Evolutionary conservation across 2,888 invertebrate genomes (phyloP), one percentile per base, ranked within the genome.

Genomic region (Macrophya annulata): DNA sequence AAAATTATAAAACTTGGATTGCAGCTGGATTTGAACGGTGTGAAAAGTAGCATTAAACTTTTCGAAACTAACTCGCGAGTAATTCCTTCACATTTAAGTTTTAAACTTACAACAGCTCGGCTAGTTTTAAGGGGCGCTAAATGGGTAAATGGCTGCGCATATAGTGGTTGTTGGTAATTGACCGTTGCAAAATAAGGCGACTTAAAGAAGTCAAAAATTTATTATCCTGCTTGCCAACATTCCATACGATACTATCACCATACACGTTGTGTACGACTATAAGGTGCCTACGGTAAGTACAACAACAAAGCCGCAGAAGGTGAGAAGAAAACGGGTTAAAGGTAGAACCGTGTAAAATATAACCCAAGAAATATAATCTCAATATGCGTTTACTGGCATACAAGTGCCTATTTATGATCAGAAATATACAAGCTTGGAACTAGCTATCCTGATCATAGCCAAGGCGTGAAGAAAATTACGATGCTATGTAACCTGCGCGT

Each of bases 321-420:
- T 10, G 55, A 77, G 40, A n/a, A 59, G 81, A 62, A n/a, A 59
- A 81, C 62, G 81, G 81, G 81, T 81, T 81, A 81, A 81, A 81
- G 62, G 59, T 81, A 79, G 40, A 79, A n/a, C 40, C 12, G n/a
- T 4, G 59, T 79, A 62, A 81, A 81, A 43, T 62, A 62, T 43
- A 17, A 12, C 59, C 40, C 21, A 25, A 40, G 59, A 25, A 62
- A 15, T 6, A 76, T 51, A 15, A n/a, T 37, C 81, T 21, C 76
- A 10, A 81, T 21, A 62, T 31, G 21, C n/a, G 62, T 51, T 81
- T 43, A 62, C n/a, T n/a, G 21, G 55, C 55, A 51, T 55, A 21
- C 62, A 37, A 55, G 51, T 43, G 62, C 40, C 81, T 59, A 81
- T 81, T 81, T 43, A 81, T 62, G n/a, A 43, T 59, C 40, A 62